A percentile compares a stretch with the other conserved stretches of the same genome.
These are phyloP conservation scores for Pelmatolapia mariae DNA, from an alignment of 2,113 vertebrate species.

Conservation along the genomic window DNA sequence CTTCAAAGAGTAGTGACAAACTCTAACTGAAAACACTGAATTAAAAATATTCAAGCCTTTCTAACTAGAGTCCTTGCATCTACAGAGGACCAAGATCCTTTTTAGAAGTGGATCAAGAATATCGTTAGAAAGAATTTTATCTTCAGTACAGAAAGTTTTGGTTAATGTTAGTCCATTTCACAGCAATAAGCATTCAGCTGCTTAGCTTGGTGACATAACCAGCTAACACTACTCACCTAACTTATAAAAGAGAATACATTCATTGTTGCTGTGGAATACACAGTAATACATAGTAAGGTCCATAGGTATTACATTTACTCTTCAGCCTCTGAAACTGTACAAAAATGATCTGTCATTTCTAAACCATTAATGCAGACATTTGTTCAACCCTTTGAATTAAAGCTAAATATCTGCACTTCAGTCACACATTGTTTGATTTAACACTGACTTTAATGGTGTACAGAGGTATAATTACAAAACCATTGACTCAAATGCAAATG, in stretches of 20 bases:
- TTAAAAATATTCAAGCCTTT: neutral
- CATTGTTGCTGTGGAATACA: neutral
- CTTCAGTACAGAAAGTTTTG: neutral
- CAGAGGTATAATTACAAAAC: neutral
- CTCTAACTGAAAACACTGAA: neutral
- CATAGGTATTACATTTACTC: neutral
- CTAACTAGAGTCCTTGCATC: neutral
- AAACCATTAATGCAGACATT: neutral
- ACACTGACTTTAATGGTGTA: neutral
- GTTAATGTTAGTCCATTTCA: neutral
- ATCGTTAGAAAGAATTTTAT: accelerated
- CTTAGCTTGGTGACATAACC: neutral
- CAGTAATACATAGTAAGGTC: neutral
- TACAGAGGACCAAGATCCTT: neutral
- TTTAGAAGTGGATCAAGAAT: neutral
- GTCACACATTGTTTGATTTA: neutral
- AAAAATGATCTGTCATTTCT: neutral
- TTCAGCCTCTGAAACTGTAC: neutral
- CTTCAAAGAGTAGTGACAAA: neutral
- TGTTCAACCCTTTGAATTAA: neutral
- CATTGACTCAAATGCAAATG: constrained; percentile 55
- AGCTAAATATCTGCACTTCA: neutral
- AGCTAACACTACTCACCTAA: neutral
- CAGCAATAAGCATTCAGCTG: neutral
- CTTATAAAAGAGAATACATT: neutral